Conservation (phyloP, 2,888 invertebrate species). For the Dugesia japonica region DNA sequence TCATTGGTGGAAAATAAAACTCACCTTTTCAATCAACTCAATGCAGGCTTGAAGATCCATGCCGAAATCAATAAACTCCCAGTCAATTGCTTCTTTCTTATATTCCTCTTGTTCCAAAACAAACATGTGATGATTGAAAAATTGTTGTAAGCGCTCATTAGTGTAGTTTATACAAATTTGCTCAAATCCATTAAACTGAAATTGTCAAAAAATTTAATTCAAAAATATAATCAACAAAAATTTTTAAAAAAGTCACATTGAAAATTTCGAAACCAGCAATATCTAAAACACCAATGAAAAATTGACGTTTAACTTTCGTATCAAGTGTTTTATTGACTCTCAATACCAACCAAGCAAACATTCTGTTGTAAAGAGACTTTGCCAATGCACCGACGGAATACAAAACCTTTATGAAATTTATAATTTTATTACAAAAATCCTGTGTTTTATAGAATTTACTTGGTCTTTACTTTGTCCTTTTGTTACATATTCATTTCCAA, state of each 20-base stretch:
- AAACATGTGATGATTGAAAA: constrained; percentile 95
- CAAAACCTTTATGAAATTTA: constrained; percentile 34
- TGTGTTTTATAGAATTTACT: constrained; percentile 40
- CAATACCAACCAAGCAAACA: constrained; percentile 71
- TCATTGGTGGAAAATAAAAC: too few species aligned
- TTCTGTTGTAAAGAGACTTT: constrained; percentile 50
- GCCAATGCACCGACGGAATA: constrained; percentile 50
- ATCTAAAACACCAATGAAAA: constrained; percentile 99
- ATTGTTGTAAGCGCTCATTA: constrained; percentile 89
- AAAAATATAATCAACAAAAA: not conserved
- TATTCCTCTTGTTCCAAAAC: constrained; percentile 91
- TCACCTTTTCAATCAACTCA: constrained; percentile 55
- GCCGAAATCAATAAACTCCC: constrained; percentile 91
- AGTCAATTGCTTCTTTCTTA: constrained; percentile 77
- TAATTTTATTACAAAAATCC: not conserved
- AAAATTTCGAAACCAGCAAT: constrained; percentile 99
- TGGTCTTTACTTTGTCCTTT: constrained; percentile 87
- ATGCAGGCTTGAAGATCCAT: constrained; percentile 88
- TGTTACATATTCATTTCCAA: constrained; percentile 90
- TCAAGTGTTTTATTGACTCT: constrained; percentile 98
- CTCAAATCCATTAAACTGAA: constrained; percentile 59
- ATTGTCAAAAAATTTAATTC: not conserved
- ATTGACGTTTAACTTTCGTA: constrained; percentile 91
- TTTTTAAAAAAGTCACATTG: constrained; percentile 52
- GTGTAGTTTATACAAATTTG: constrained; percentile 96